These are phyloP conservation scores for Eugnorisma glareosa DNA, from an alignment of 2,888 invertebrate genomes.

Conservation along the genomic window DNA sequence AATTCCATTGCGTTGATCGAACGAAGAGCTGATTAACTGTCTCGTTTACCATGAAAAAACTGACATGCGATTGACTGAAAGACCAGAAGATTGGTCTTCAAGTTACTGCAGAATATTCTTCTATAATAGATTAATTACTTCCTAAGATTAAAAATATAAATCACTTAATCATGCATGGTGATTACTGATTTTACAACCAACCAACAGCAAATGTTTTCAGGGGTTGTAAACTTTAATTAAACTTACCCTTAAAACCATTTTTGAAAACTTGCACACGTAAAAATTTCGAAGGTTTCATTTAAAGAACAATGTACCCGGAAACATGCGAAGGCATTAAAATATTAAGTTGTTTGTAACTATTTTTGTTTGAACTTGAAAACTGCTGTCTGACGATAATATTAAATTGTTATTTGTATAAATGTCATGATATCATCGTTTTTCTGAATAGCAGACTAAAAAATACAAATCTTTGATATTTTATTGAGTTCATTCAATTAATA, in stretches of 20 bases:
- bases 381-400: conserved; percentile 16
- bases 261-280: neutral
- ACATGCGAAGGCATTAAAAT: neutral
- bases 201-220: neutral
- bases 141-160: neutral
- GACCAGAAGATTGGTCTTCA: neutral
- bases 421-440: conserved; percentile 34
- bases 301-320: conserved; percentile 44
- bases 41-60: neutral
- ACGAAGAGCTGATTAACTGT: neutral
- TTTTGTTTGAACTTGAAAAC: conserved; percentile 31
- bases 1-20: conserved; percentile 13
- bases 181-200: neutral
- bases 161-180: neutral
- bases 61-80: neutral
- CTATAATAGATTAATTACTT: neutral
- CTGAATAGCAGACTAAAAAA: neutral
- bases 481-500: conserved; percentile 14
- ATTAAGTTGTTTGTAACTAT: conserved; percentile 2
- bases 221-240: neutral
- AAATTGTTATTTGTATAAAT: conserved; percentile 2
- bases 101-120: neutral
- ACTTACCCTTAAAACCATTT: conserved; percentile 3
- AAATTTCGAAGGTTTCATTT: conserved; percentile 28
- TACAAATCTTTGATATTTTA: neutral